phyloP scores from a whole-genome alignment of 1,140 invertebrate species.

The Atta cephalotes region DNA sequence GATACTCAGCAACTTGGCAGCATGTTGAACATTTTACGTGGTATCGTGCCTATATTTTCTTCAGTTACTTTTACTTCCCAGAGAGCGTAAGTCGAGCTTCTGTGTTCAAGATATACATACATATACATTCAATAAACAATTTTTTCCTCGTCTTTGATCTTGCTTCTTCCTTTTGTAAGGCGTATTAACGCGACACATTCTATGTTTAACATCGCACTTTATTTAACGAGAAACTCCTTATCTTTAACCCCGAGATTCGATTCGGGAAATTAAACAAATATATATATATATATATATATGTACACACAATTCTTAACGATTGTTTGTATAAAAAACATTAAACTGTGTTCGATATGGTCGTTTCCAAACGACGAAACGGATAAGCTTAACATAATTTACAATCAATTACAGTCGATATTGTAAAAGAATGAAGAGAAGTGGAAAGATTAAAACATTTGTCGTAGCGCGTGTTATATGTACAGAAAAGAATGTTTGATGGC shows the following conservation, averaged over 20 bases:
- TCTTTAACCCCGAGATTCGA: slow-evolving; percentile 5
- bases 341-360: slow-evolving; percentile 37
- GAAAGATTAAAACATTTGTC: background rate
- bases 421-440: slow-evolving; percentile 22
- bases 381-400: slow-evolving; percentile 27
- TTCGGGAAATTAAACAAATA: slow-evolving; percentile 50
- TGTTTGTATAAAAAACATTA: slow-evolving; percentile 71
- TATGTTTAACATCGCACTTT: slow-evolving; percentile 21
- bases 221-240: slow-evolving; percentile 6
- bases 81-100: slow-evolving; percentile 34
- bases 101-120: slow-evolving; percentile 54
- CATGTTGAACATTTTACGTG: slow-evolving; percentile 79
- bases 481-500: slow-evolving; percentile 36
- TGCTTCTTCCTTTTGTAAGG: slow-evolving; percentile 62
- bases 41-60: slow-evolving; percentile 74
- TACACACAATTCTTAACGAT: slow-evolving; percentile 63
- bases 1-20: slow-evolving; percentile 79
- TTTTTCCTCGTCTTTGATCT: slow-evolving; percentile 68
- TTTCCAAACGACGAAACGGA: background rate
- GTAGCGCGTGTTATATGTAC: slow-evolving; percentile 6
- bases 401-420: slow-evolving; percentile 26
- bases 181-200: slow-evolving; percentile 50
- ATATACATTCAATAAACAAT: slow-evolving; percentile 55
- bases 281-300: background rate
- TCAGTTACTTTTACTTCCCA: slow-evolving; percentile 11